A percentile compares a stretch with the other conserved stretches of the same genome.
Conservation (phyloP, 1,140 invertebrate genomes). For the Bombus huntii region DNA sequence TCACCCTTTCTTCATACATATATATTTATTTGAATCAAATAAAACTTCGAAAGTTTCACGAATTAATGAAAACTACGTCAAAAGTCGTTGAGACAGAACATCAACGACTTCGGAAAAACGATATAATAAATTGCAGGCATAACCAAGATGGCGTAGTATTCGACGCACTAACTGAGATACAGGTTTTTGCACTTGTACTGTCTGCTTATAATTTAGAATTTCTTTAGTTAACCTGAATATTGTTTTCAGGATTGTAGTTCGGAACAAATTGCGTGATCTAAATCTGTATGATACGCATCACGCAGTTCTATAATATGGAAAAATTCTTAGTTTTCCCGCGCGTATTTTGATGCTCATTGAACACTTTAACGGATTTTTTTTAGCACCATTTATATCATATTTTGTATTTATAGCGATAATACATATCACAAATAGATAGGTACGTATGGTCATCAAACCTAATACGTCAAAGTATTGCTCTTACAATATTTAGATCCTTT, state of each 20-base stretch:
- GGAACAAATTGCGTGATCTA: not conserved
- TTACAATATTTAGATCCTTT: constrained; percentile 2
- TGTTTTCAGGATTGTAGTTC: not conserved
- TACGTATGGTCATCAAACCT: constrained; percentile 35
- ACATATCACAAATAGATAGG: constrained; percentile 47
- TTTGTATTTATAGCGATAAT: constrained; percentile 59
- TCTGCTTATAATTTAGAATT: not conserved
- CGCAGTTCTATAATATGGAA: constrained; percentile 9
- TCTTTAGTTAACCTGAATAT: not conserved
- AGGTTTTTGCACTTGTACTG: not conserved
- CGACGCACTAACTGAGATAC: not conserved
- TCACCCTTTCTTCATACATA: not conserved
- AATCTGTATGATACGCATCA: not conserved
- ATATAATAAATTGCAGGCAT: constrained; percentile 42
- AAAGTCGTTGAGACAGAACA: constrained; percentile 20
- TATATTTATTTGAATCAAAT: constrained; percentile 34
- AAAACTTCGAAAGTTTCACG: not conserved
- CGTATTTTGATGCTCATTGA: constrained; percentile 19
- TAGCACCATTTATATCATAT: constrained; percentile 37
- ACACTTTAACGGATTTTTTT: constrained; percentile 15
- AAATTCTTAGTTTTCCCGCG: constrained; percentile 41
- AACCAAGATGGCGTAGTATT: constrained; percentile 62
- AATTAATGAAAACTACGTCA: constrained; percentile 26
- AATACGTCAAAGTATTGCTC: not conserved
- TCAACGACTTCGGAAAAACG: constrained; percentile 59